These are phyloP conservation scores for Erethizon dorsatum DNA, from an alignment of 2,797 vertebrate genomes.

Conservation along the genomic window DNA sequence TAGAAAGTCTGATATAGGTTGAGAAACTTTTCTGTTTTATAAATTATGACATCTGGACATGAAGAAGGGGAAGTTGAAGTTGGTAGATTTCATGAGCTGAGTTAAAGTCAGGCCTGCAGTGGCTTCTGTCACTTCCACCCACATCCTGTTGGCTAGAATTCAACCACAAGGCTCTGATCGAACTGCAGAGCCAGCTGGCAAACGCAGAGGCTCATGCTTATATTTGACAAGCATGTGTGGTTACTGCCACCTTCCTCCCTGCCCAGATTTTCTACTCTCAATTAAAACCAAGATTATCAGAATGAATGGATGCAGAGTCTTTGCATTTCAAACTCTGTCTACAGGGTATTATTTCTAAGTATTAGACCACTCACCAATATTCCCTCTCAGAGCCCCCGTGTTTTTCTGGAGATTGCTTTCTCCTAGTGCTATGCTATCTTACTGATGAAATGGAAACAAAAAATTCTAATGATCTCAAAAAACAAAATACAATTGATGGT, in stretches of 20 bases:
- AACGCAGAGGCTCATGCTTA: background rate
- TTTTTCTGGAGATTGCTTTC: background rate
- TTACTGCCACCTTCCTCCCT: background rate
- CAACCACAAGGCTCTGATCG: background rate
- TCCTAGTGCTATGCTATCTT: background rate
- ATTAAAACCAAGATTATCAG: slow-evolving; percentile 24
- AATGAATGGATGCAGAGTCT: background rate
- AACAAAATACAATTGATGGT: background rate
- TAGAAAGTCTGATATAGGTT: background rate
- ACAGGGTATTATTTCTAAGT: background rate
- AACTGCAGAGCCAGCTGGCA: background rate
- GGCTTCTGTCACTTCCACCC: background rate
- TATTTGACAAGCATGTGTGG: background rate
- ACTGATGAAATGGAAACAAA: slow-evolving; percentile 7
- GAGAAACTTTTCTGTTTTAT: background rate
- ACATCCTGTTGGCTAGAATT: background rate
- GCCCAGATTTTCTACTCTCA: background rate
- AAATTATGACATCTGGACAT: background rate
- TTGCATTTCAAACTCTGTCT: background rate
- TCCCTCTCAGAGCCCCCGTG: background rate
- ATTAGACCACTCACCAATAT: background rate
- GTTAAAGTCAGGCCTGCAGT: background rate
- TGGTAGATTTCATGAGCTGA: background rate
- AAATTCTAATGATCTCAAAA: background rate
- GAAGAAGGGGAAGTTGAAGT: background rate